phyloP scores from a whole-genome alignment of 2,888 invertebrate genomes.

The Bombylius major region DNA sequence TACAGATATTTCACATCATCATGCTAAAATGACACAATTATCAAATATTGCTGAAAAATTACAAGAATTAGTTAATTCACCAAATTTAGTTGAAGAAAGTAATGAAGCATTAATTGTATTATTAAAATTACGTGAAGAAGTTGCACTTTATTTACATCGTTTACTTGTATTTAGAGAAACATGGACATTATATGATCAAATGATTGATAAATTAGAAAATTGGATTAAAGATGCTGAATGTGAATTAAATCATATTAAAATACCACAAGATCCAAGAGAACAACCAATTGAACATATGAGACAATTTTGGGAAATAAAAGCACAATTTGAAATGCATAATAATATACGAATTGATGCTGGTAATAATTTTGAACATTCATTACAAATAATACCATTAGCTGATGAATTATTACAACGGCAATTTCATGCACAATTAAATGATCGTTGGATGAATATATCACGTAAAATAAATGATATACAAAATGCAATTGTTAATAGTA shows the following conservation, averaged over 20 bases:
- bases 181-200: constrained; percentile 61
- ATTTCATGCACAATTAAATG: constrained; percentile 63
- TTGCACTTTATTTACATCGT: constrained; percentile 57
- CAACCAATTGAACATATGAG: constrained; percentile 59
- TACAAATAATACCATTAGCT: constrained; percentile 66
- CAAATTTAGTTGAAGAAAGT: constrained; percentile 61
- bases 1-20: constrained; percentile 66
- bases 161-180: constrained; percentile 63
- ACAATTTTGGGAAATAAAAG: constrained; percentile 80
- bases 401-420: constrained; percentile 73
- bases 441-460: constrained; percentile 58
- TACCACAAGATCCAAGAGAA: constrained; percentile 47
- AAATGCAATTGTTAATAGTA: constrained; percentile 51
- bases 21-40: constrained; percentile 62
- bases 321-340: constrained; percentile 73
- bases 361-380: constrained; percentile 59
- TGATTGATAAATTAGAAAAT: constrained; percentile 58
- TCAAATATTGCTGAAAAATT: constrained; percentile 59
- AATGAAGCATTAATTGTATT: constrained; percentile 59
- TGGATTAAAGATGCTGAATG: constrained; percentile 66
- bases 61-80: constrained; percentile 60
- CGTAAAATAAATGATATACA: constrained; percentile 53
- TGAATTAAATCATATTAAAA: constrained; percentile 51
- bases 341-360: constrained; percentile 61
- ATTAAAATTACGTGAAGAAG: constrained; percentile 59